Percentiles rank a stretch among this genome's conserved stretches.
Conservation (phyloP, 1,140 invertebrate species). For the Bombus soroeensis region DNA sequence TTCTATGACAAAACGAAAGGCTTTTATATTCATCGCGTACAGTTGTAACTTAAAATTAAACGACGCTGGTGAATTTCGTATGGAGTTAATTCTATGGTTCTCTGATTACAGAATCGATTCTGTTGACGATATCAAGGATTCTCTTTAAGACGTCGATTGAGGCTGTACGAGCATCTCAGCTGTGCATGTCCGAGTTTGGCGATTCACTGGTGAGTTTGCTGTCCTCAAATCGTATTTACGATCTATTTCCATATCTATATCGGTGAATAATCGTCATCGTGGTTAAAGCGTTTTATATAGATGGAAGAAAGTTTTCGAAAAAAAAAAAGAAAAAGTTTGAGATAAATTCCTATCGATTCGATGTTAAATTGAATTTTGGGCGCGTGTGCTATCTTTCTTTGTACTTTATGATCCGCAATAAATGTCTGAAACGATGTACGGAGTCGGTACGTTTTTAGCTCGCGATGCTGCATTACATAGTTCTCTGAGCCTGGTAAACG, state of each 20-base stretch:
- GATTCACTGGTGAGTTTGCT: constrained; percentile 50
- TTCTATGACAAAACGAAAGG: no score
- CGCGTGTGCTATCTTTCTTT: background rate
- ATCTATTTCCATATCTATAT: background rate
- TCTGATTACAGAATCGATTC: constrained; percentile 44
- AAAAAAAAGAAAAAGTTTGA: background rate
- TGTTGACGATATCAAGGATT: constrained; percentile 33
- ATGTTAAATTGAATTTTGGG: background rate
- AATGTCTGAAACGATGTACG: background rate
- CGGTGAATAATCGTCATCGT: background rate
- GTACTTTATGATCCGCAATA: constrained; percentile 1
- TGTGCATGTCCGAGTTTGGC: constrained; percentile 54
- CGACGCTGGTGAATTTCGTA: background rate
- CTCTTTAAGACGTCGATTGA: constrained; percentile 8
- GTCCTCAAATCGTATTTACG: background rate
- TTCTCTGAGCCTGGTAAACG: background rate
- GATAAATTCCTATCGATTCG: background rate
- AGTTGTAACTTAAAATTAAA: background rate
- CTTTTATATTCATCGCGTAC: no score
- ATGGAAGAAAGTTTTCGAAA: background rate
- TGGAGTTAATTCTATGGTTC: background rate
- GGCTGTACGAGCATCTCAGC: background rate
- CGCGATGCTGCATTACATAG: background rate
- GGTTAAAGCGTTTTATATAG: no score
- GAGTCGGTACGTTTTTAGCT: background rate